phyloP scores from a whole-genome alignment of 2,113 vertebrate genomes.

The Ramphastos sulfuratus region DNA sequence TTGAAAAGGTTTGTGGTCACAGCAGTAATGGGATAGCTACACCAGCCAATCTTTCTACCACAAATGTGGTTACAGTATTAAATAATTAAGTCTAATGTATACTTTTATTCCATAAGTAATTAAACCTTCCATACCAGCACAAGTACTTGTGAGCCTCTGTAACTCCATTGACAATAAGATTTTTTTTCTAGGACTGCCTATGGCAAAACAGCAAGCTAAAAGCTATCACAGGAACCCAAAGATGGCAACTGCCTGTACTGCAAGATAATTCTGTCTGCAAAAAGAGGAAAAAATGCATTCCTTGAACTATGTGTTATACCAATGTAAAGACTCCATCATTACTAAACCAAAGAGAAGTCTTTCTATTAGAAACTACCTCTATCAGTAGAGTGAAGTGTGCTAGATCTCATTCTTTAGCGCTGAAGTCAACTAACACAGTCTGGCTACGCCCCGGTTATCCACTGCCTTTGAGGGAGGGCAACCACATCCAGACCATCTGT shows the following conservation, averaged over 20 bases:
- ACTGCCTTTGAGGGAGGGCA: not conserved
- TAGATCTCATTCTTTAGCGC: not conserved
- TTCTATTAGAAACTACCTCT: not conserved
- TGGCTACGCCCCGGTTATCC: not conserved
- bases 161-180: not conserved
- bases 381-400: not conserved
- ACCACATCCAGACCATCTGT: not conserved
- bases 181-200: not conserved
- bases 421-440: fast-evolving
- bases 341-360: not conserved
- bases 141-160: not conserved
- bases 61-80: not conserved
- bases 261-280: not conserved
- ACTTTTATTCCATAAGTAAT: not conserved
- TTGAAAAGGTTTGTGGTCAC: not conserved
- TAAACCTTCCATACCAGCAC: not conserved
- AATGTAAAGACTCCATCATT: not conserved
- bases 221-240: not conserved
- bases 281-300: not conserved
- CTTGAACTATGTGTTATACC: not conserved
- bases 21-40: not conserved
- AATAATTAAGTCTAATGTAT: not conserved
- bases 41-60: not conserved
- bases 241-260: not conserved
- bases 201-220: not conserved